Base-by-base conservation (phyloP, 1,140 invertebrate species). In the Drosophila tristis region DNA sequence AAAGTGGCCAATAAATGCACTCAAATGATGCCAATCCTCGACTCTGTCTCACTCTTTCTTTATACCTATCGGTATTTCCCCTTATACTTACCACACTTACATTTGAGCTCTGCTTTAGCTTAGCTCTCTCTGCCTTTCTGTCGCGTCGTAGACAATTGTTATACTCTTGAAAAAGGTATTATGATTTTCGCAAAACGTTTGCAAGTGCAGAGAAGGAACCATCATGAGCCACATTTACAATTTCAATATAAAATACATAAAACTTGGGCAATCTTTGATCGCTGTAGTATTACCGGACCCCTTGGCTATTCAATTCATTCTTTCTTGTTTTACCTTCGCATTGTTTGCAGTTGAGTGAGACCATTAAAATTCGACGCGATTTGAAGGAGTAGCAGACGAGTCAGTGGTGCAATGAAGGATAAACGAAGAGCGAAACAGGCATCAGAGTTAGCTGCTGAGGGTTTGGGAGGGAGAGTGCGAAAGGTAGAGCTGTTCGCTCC, bases 1-100 rank as follows among this genome's bases (percentile, higher is more conserved):
- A 51, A 78, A 68, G 68, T 82, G 79, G 60, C 71, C 64, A 82
- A 82, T 82, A 71, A 78, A 82, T 82, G 74, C 61, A 75, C 57
- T 78, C 56, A 63, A 78, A 64, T 72, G 55, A 59, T 67, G 53
- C 45, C 43, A 75, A 61, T 48, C 47, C 7, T 16, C 44, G 5
- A 7, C 11, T 23, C 2, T 8, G 31, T 31, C n/a, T 56, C 23
- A 7, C 13, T 55, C 66, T 54, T 11, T 9, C 31, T 35, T 0
- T 35, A 35, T 35, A 3, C 0, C 31, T 35, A 3, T 35, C 31
- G 2, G 2, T 35, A 3, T 39, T 13, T 39, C 35, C 5, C 11
- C 13, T 5, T 39, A 2, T 39, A 39, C 13, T 4, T 39, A 39
- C 11, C 35, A 13, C 31, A 11, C 31, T 35, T 11, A 35, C 31